phyloP scores from a whole-genome alignment of 2,888 invertebrate genomes.

The Melolontha melolontha region DNA sequence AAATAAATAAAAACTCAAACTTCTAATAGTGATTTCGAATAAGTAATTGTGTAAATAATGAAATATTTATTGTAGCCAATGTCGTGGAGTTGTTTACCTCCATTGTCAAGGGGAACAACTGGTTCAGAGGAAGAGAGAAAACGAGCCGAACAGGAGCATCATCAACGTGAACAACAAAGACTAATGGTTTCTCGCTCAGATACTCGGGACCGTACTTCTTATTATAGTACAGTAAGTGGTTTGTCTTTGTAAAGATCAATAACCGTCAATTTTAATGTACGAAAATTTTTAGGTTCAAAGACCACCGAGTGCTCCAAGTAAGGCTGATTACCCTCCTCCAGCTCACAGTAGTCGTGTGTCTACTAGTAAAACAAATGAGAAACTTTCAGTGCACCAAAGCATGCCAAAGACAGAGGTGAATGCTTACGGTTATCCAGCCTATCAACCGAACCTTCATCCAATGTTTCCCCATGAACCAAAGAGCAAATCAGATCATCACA shows the following conservation, averaged over 20 bases:
- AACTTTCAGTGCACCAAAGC: constrained; percentile 55
- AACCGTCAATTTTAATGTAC: neutral
- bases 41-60: too few relatives aligned
- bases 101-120: constrained; percentile 55
- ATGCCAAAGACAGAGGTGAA: constrained; percentile 76
- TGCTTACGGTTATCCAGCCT: constrained; percentile 75
- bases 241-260: constrained; percentile 9
- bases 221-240: constrained; percentile 54
- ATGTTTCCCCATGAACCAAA: constrained; percentile 71
- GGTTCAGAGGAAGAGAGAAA: constrained; percentile 62
- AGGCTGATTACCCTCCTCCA: constrained; percentile 66
- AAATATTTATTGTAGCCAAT: constrained; percentile 12
- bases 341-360: constrained; percentile 63
- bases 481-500: constrained; percentile 68
- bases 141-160: constrained; percentile 61
- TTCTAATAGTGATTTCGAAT: too few relatives aligned
- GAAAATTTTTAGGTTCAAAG: constrained; percentile 55
- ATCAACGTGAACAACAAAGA: constrained; percentile 61
- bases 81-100: constrained; percentile 52
- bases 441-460: constrained; percentile 63
- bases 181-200: constrained; percentile 59
- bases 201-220: constrained; percentile 59
- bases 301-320: constrained; percentile 62
- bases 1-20: too few relatives aligned
- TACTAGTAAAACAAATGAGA: constrained; percentile 58